Percentiles rank a stretch among this genome's conserved stretches.
Evolutionary conservation across 1,140 invertebrate species (phyloP).

Genomic region (Camponotus pennsylvanicus): DNA sequence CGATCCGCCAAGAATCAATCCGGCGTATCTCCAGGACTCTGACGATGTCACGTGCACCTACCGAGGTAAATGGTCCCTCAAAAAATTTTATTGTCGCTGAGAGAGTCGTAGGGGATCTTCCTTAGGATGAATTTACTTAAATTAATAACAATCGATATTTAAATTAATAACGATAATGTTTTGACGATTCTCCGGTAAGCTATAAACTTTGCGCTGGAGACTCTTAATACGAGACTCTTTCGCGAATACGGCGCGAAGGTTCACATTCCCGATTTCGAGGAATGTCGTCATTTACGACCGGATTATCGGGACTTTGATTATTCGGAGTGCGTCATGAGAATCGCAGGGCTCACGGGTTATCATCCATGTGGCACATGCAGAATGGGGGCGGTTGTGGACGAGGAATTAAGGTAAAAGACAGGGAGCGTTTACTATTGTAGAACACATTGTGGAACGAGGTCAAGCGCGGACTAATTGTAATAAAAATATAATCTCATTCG

Average conservation of each 20-base stretch:
- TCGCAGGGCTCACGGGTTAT: conserved; percentile 89
- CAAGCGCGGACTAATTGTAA: conserved; percentile 22
- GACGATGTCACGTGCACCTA: conserved; percentile 89
- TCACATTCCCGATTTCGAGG: conserved; percentile 88
- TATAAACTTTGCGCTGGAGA: conserved; percentile 87
- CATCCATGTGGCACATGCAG: conserved; percentile 90
- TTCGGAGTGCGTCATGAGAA: conserved; percentile 89
- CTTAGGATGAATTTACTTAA: conserved; percentile 8
- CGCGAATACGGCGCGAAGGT: conserved; percentile 88
- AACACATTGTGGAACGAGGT: not conserved
- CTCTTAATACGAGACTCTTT: conserved; percentile 88
- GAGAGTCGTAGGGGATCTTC: not conserved
- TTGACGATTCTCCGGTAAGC: conserved; percentile 83
- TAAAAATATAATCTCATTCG: conserved; percentile 63
- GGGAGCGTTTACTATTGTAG: not conserved
- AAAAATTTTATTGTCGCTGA: not conserved
- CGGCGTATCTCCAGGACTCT: conserved; percentile 89
- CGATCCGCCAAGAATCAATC: conserved; percentile 91
- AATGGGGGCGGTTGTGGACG: conserved; percentile 88
- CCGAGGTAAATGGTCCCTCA: conserved; percentile 83
- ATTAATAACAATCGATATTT: not conserved
- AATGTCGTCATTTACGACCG: conserved; percentile 85
- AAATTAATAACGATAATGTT: not conserved
- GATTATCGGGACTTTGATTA: conserved; percentile 87
- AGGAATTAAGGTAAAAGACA: conserved; percentile 86